These are phyloP conservation scores for Paralichthys olivaceus DNA, from an alignment of 2,113 vertebrate species.

Conservation along the genomic window DNA sequence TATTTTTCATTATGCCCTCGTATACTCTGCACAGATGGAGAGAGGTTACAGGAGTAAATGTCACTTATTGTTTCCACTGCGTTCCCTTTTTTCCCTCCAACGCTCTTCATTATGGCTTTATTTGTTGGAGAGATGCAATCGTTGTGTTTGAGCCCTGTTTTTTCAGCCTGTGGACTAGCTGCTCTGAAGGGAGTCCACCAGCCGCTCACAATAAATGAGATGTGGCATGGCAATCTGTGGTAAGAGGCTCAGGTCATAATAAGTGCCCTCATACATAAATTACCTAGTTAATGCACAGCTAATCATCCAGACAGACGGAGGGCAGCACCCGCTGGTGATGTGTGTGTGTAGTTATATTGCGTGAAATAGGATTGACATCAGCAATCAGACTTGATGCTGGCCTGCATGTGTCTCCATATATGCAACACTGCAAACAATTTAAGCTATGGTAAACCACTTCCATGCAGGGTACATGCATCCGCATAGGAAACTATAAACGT, in stretches of 20 bases:
- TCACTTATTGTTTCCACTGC: conserved; percentile 67
- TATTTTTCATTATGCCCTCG: conserved; percentile 67
- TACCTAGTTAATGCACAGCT: conserved; percentile 70
- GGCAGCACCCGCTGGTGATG: conserved; percentile 28
- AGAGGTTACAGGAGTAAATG: conserved; percentile 62
- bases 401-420: not conserved
- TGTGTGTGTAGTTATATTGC: conserved; percentile 33
- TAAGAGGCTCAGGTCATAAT: conserved; percentile 66
- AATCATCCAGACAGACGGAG: conserved; percentile 66
- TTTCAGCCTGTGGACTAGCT: conserved; percentile 20
- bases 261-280: conserved; percentile 76
- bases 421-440: conserved; percentile 4
- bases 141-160: conserved; percentile 33
- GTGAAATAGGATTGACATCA: conserved; percentile 50
- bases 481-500: conserved; percentile 3
- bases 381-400: conserved; percentile 19
- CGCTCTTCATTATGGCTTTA: conserved; percentile 61
- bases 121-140: conserved; percentile 69
- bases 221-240: conserved; percentile 75
- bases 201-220: conserved; percentile 68
- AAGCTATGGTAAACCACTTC: not conserved
- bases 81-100: conserved; percentile 34
- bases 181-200: conserved; percentile 49
- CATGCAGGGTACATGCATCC: not conserved
- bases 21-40: conserved; percentile 47